A percentile compares a stretch with the other conserved stretches of the same genome.
Conservation (phyloP, 2,797 vertebrate genomes). For the Fundulus diaphanus region DNA sequence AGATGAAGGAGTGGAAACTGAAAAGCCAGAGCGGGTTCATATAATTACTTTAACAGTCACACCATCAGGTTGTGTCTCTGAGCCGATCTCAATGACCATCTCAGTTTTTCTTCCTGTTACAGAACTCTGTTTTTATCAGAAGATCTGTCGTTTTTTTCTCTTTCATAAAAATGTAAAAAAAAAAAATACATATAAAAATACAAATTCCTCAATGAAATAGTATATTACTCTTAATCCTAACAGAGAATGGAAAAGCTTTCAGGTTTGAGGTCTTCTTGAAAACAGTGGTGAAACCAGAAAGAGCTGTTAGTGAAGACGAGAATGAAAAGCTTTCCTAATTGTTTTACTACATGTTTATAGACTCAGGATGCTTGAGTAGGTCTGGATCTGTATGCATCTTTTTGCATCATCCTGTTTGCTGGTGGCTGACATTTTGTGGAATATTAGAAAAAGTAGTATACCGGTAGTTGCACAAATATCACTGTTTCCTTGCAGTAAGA, state of each 20-base stretch:
- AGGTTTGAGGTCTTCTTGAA: not conserved
- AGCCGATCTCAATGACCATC: not conserved
- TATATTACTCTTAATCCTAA: not conserved
- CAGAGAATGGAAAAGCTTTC: not conserved
- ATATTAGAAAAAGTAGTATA: not conserved
- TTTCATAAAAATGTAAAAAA: not conserved
- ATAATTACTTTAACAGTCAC: slow-evolving; percentile 19
- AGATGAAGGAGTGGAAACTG: slow-evolving; percentile 40
- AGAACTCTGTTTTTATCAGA: not conserved
- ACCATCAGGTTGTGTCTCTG: slow-evolving; percentile 15
- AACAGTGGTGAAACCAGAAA: not conserved
- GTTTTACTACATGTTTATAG: not conserved
- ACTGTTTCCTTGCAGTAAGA: too few species aligned
- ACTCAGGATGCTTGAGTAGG: not conserved
- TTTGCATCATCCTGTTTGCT: not conserved
- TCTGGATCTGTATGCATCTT: not conserved
- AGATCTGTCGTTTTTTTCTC: not conserved
- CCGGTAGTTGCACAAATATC: not conserved
- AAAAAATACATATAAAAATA: not conserved
- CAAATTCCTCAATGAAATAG: not conserved
- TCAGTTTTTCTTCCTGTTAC: not conserved
- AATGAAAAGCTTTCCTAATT: not conserved
- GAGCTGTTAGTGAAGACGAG: not conserved
- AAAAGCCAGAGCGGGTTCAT: slow-evolving; percentile 23
- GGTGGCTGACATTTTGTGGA: not conserved